Conservation (phyloP, 2,113 vertebrate genomes). For the Rhynchomys soricoides region DNA sequence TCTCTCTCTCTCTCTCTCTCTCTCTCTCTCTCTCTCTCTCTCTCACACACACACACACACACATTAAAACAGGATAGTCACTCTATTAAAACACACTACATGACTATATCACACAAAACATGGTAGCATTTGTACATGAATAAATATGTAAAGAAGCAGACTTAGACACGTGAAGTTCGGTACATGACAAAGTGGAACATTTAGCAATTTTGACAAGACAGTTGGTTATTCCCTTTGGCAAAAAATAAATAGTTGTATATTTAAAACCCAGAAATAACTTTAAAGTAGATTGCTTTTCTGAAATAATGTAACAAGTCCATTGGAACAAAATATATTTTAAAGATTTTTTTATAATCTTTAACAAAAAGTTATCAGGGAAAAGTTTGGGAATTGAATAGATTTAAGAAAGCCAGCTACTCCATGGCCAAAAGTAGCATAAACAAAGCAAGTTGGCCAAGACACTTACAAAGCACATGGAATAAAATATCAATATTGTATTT, state of each 20-base stretch:
- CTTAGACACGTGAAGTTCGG: background rate
- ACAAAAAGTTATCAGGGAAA: background rate
- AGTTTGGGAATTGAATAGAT: background rate
- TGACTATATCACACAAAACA: background rate
- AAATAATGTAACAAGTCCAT: background rate
- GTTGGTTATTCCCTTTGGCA: background rate
- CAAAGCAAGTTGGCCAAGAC: background rate
- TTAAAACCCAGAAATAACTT: constrained; percentile 35
- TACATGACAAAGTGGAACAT: background rate
- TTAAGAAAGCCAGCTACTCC: constrained; percentile 28
- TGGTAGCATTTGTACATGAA: background rate
- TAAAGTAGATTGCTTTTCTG: background rate
- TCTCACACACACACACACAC: background rate
- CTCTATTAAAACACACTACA: background rate
- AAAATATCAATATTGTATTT: background rate
- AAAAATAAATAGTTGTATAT: constrained; percentile 19
- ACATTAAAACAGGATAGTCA: background rate
- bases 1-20: no score
- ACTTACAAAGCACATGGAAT: constrained; percentile 17
- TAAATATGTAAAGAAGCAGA: background rate
- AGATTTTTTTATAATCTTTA: constrained; percentile 27
- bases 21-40: no score
- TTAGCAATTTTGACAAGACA: constrained; percentile 36
- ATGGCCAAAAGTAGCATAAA: constrained; percentile 1
- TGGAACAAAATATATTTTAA: constrained; percentile 40